Conservation (phyloP, 1,140 invertebrate species). For the Pentalonia nigronervosa region DNA sequence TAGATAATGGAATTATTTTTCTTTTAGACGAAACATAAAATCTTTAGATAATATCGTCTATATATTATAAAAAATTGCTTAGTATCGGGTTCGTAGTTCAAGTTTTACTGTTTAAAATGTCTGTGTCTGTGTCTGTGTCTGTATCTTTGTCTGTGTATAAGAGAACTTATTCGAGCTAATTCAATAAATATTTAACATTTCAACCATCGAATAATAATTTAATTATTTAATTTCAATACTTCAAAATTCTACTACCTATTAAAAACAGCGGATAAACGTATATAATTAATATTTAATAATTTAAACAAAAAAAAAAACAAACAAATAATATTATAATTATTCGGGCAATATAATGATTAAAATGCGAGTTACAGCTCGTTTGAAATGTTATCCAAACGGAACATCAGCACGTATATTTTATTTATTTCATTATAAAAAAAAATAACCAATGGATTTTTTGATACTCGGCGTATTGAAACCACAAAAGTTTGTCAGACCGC, state of each 20-base stretch:
- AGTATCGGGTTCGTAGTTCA: not conserved
- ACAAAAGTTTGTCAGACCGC: not conserved
- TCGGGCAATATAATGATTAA: not conserved
- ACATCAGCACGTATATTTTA: not conserved
- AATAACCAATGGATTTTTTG: not conserved
- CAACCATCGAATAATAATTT: not conserved
- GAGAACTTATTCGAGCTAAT: not conserved
- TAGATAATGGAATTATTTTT: not conserved
- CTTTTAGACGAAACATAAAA: not conserved
- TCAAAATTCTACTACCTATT: not conserved
- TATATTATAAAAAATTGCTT: not conserved
- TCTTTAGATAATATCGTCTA: not conserved
- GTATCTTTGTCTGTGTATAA: too few species aligned
- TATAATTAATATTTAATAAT: not conserved
- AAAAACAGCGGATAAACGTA: not conserved
- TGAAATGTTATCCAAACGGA: not conserved
- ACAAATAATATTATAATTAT: not conserved
- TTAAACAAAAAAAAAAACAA: not conserved
- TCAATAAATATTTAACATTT: not conserved
- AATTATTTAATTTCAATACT: not conserved
- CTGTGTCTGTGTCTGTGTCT: not conserved
- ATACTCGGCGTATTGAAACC: not conserved
- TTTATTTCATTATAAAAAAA: not conserved
- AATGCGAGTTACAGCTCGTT: not conserved
- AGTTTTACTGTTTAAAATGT: not conserved